A percentile compares a stretch with the other conserved stretches of the same genome.
Conservation (phyloP, 2,797 vertebrate genomes). For the Halcyon badia region DNA sequence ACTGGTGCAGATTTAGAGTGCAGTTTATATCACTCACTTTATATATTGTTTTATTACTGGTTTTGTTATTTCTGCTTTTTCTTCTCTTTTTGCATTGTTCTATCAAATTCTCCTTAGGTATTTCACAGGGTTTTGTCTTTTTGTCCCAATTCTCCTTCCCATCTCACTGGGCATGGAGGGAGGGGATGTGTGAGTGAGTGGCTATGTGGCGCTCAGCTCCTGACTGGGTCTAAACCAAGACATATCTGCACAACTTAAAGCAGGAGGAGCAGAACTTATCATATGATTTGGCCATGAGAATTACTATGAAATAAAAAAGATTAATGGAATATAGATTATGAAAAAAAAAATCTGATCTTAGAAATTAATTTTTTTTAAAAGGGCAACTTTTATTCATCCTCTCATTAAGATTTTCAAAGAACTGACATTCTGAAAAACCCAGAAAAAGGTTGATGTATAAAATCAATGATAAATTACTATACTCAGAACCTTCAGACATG, state of each 20-base stretch:
- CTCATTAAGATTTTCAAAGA: constrained; percentile 51
- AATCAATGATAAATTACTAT: constrained; percentile 44
- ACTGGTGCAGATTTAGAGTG: no score
- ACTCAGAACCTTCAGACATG: constrained; percentile 35
- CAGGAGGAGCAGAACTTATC: constrained; percentile 12
- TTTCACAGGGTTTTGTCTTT: no score
- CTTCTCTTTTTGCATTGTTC: no score
- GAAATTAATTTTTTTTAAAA: neutral
- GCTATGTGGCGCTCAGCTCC: neutral
- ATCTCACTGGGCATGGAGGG: no score
- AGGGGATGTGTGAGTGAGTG: neutral
- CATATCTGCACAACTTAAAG: constrained; percentile 20
- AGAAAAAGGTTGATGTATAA: constrained; percentile 48
- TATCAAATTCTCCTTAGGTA: no score
- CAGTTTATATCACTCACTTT: no score
- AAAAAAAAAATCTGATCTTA: constrained; percentile 64
- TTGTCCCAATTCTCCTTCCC: no score
- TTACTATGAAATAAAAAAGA: constrained; percentile 39
- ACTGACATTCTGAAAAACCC: constrained; percentile 22
- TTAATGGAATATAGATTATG: constrained; percentile 45
- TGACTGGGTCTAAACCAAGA: neutral
- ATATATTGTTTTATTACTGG: no score
- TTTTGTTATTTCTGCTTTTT: no score
- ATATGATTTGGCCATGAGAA: constrained; percentile 54
- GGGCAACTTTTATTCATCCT: neutral